These are phyloP conservation scores for Copidosoma aretas DNA, from an alignment of 2,888 invertebrate genomes.

Conservation along the genomic window DNA sequence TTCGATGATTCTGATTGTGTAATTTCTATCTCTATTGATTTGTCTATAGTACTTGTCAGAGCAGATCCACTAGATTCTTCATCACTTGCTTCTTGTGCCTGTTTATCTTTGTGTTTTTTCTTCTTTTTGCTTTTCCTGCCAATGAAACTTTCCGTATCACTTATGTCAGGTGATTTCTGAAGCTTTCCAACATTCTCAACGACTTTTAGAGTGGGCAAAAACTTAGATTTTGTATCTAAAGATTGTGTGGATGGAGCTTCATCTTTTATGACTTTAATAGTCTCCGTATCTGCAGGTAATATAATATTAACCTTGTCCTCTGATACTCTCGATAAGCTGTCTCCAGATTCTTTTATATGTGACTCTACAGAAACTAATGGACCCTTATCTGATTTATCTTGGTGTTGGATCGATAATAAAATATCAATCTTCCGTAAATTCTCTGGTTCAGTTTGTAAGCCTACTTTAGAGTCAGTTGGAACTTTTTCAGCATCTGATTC, in stretches of 20 bases:
- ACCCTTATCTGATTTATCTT: conserved; percentile 43
- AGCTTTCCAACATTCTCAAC: conserved; percentile 52
- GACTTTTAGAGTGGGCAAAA: conserved; percentile 32
- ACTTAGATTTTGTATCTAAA: conserved; percentile 7
- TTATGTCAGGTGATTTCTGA: conserved; percentile 44
- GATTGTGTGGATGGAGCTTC: conserved; percentile 22
- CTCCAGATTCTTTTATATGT: conserved; percentile 48
- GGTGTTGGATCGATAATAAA: conserved; percentile 52
- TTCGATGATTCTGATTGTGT: conserved; percentile 66
- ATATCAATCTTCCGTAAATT: conserved; percentile 55
- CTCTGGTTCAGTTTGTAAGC: conserved; percentile 22
- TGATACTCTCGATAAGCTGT: conserved; percentile 47
- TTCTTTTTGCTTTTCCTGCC: conserved; percentile 49
- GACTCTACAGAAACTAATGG: conserved; percentile 54
- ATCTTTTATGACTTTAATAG: conserved; percentile 18
- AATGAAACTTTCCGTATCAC: conserved; percentile 42
- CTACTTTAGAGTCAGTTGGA: conserved; percentile 3
- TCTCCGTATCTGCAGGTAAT: conserved; percentile 52
- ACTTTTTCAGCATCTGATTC: conserved; percentile 8
- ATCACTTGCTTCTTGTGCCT: conserved; percentile 36
- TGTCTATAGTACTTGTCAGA: conserved; percentile 64
- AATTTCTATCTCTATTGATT: conserved; percentile 66
- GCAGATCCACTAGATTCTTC: conserved; percentile 49
- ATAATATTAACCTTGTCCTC: conserved; percentile 55
- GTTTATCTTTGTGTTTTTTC: conserved; percentile 50